Base-by-base conservation (phyloP, 1,140 invertebrate species). In the Brachionus paranguensis region DNA sequence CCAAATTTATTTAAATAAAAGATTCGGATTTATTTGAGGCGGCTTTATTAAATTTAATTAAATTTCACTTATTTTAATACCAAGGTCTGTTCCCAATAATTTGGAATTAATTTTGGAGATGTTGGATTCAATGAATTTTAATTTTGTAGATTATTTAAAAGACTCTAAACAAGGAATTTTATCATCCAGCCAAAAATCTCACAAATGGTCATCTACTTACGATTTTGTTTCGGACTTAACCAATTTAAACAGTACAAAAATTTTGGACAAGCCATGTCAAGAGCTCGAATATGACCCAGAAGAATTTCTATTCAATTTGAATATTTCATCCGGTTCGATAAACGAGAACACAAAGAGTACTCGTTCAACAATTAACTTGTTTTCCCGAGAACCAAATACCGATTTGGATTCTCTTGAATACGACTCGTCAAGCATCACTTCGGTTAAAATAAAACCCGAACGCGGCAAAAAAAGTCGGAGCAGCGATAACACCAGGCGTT, bases 111-210 rank as follows among this genome's bases (percentile, higher is more conserved):
- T 60, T 11, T 47, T 81, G 41, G 33, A 24, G 24, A 64, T 64
- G 55, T 27, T 81, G 24, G 64, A 68, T 37, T 64, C 50, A 5
- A 81, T 81, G 78, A 43, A 68, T 68, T 81, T 64, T 24, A 81
- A 81, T 78, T 91, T 90, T 85, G 86, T 89, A 37, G 89, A 91
- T 43, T 91, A 91, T 86, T 90, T 97, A 14, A 92, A 92, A 86
- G 94, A 95, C 87, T 94, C 95, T 1, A 91, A 93, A 84, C 91
- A 92, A 85, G 93, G 93, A 87, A 94, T 97, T 45, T 90, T 60
- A 64, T 17, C 20, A n/a, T 64, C 27, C 1, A 37, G 17, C 6
- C 53, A 81, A 68, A 68, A 64, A 68, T 64, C 78, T 68, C 29
- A 45, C 5, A 68, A 81, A 41, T 81, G 78, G 78, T 64, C 53